A percentile compares a stretch with the other conserved stretches of the same genome.
Conservation (phyloP, 2,797 vertebrate species). For the Ctenopoma multispine region DNA sequence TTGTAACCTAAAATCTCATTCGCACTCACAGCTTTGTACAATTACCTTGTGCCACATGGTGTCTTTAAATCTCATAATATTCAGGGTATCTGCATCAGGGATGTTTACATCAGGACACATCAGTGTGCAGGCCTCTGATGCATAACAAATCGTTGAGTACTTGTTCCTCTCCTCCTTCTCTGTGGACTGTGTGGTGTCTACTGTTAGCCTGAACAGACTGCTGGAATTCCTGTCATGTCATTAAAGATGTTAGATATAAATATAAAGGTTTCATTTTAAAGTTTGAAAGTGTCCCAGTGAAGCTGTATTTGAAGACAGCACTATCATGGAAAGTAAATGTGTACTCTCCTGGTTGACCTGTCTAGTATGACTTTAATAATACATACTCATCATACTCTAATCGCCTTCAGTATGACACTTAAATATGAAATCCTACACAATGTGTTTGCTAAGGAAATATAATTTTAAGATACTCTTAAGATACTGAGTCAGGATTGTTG, state of each 20-base stretch:
- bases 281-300: too few species aligned
- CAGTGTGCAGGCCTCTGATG: conserved; percentile 25
- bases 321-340: too few species aligned
- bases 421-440: background rate
- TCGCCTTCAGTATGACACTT: too few species aligned
- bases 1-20: background rate
- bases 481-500: background rate
- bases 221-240: conserved; percentile 39
- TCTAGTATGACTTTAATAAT: too few species aligned
- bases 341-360: too few species aligned
- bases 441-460: background rate
- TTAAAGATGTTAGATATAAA: background rate
- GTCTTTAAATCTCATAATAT: background rate
- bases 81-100: background rate
- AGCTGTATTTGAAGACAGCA: too few species aligned
- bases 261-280: background rate
- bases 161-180: background rate
- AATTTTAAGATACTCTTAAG: background rate
- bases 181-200: conserved; percentile 28
- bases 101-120: conserved; percentile 17
- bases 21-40: background rate
- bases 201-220: conserved; percentile 44
- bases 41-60: conserved; percentile 69
- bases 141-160: background rate
- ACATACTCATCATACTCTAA: too few species aligned